Evolutionary conservation across 2,888 invertebrate species (phyloP).

Genomic region (Cephus spinipes): DNA sequence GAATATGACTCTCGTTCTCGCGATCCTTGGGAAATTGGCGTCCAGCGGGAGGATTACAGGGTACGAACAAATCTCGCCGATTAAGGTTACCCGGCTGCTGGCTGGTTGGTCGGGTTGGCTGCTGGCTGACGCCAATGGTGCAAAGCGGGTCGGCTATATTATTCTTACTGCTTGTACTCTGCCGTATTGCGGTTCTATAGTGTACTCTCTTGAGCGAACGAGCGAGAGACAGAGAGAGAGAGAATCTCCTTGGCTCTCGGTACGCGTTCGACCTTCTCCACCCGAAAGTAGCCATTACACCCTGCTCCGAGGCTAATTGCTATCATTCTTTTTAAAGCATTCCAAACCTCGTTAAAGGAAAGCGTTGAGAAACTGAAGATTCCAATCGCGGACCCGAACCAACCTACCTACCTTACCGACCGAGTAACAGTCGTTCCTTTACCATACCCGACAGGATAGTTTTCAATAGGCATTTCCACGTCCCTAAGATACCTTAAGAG

Average conservation of each 20-base stretch:
- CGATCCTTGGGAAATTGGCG: neutral
- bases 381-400: neutral
- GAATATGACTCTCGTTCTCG: neutral
- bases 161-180: conserved; percentile 35
- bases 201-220: neutral
- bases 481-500: neutral
- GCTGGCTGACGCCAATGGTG: conserved; percentile 48
- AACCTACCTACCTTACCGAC: neutral
- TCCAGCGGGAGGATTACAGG: neutral
- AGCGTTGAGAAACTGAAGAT: conserved; percentile 1
- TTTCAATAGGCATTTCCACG: neutral
- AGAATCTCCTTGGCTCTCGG: neutral
- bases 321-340: neutral
- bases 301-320: neutral
- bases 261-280: neutral
- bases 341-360: conserved; percentile 2
- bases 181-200: neutral
- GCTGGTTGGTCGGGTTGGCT: conserved; percentile 49
- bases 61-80: neutral
- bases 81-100: conserved; percentile 33
- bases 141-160: conserved; percentile 50
- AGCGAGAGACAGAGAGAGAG: neutral
- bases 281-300: neutral
- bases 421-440: neutral
- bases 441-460: neutral